phyloP scores from a whole-genome alignment of 30 jellyfish, hydroid and myxozoan genomes.

The Hydractinia echinata region DNA sequence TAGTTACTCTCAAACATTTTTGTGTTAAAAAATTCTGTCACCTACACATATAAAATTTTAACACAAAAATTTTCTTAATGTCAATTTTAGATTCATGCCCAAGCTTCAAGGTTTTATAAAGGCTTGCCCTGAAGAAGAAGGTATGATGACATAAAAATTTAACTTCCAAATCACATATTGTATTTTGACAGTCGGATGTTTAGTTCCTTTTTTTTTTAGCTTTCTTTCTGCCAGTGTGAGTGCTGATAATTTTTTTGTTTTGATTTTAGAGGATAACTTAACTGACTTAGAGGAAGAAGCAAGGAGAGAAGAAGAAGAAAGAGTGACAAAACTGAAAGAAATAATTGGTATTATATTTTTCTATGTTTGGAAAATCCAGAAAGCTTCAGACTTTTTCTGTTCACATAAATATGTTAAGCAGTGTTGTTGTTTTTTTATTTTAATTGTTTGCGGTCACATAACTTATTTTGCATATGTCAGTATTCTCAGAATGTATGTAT shows the following conservation, averaged over 20 bases:
- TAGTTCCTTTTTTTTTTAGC: too few species aligned
- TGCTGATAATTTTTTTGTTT: too few species aligned
- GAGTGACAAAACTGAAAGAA: constrained; percentile 55
- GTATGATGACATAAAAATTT: too few species aligned
- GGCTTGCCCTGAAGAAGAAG: constrained; percentile 68
- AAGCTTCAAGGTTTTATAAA: constrained; percentile 40
- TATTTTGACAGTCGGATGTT: too few species aligned
- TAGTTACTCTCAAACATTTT: neutral
- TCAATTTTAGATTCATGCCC: constrained; percentile 56
- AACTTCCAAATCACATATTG: too few species aligned
- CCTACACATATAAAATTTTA: neutral
- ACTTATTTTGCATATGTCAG: too few species aligned
- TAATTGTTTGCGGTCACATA: too few species aligned
- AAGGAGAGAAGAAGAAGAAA: constrained; percentile 68
- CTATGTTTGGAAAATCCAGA: neutral
- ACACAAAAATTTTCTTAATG: neutral
- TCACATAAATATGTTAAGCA: too few species aligned
- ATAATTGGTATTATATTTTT: constrained; percentile 46
- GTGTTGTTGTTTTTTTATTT: too few species aligned
- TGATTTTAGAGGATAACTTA: constrained; percentile 38
- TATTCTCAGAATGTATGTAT: too few species aligned
- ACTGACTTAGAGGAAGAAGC: constrained; percentile 87
- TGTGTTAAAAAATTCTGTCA: neutral
- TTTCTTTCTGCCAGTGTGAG: too few species aligned
- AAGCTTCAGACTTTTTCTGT: too few species aligned